Base-by-base conservation (phyloP, 2,113 vertebrate genomes). In the Pseudorectes ferrugineus region DNA sequence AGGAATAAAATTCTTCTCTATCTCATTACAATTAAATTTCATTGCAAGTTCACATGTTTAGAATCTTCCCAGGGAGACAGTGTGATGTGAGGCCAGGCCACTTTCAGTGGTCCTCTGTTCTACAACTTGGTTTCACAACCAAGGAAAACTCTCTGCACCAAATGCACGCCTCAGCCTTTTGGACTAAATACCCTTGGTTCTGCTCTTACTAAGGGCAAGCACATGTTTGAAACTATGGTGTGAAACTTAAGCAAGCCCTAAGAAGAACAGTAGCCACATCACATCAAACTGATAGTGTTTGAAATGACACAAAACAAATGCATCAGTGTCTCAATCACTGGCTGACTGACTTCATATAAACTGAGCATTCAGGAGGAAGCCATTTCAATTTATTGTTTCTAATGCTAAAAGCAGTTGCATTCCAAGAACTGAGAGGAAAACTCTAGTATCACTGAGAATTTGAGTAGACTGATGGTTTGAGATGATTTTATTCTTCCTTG, bases 41-140 rank as follows among this genome's bases (percentile, higher is more conserved):
- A 15, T 43, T 87, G 2, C 26, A 65, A 68, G 1, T 52, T 83
- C 19, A 11, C 0, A 0, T 23, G 25, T 59, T 75, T 20, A 54
- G 62, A 63, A 42, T 31, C 15, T 52, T 85, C 28, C n/a, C 31
- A 21, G 28, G 18, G 26, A 67, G 19, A n/a, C 3, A 42, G 19
- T 2, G 14, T 38, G 48, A 61, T 19, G 11, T 10, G 31, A 61
- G 14, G 11, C 19, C 36, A 54, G 51, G 66, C 42, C 20, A 17
- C 19, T 59, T 92, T 42, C 71, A 28, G 15, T 10, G 13, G 8
- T 40, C 17, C 15, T 25, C 0, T 43, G 12, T 38, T 51, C 35
- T 38, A 14, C 35, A 67, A 3, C 2, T 4, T 54, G n/a, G 33
- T 68, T 82, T 63, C 33, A 80, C 28, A 76, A 26, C 21, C 38